Percentiles rank a stretch among this genome's conserved stretches.
phyloP scores from a whole-genome alignment of 2,797 vertebrate genomes.

The Ara ararauna region DNA sequence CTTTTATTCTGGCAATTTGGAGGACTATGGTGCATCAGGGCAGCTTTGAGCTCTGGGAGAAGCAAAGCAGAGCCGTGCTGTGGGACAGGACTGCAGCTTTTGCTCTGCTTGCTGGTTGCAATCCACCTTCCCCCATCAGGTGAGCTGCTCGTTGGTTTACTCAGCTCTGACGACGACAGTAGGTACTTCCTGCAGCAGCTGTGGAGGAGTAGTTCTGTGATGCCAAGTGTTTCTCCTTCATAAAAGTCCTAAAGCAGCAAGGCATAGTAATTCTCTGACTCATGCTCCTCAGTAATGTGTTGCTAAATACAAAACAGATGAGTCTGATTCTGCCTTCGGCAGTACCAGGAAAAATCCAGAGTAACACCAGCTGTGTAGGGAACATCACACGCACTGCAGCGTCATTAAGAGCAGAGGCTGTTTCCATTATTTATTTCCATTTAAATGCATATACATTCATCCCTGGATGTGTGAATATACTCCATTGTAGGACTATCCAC shows the following conservation, averaged over 20 bases:
- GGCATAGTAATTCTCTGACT: background rate
- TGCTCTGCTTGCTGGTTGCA: accelerated
- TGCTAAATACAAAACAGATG: background rate
- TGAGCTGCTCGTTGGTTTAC: accelerated
- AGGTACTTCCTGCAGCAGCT: background rate
- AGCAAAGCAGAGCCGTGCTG: accelerated
- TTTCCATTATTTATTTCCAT: background rate
- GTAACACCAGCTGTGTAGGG: background rate
- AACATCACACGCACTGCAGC: background rate
- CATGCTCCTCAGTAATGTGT: background rate
- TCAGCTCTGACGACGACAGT: background rate
- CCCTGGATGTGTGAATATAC: background rate
- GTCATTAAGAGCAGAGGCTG: background rate
- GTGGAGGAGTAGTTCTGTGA: background rate
- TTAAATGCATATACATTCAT: background rate
- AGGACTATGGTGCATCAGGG: accelerated
- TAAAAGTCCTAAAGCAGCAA: background rate
- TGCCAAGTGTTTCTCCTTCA: background rate
- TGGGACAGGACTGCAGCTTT: accelerated
- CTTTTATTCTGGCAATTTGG: accelerated
- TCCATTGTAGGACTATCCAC: background rate
- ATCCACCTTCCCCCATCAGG: background rate
- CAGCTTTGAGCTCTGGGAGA: accelerated
- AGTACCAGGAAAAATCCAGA: background rate
- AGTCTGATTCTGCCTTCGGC: background rate